Percentiles rank a stretch among this genome's conserved stretches.
Evolutionary conservation across 2,113 vertebrate genomes (phyloP).

Genomic region (Dicrurus megarhynchus): DNA sequence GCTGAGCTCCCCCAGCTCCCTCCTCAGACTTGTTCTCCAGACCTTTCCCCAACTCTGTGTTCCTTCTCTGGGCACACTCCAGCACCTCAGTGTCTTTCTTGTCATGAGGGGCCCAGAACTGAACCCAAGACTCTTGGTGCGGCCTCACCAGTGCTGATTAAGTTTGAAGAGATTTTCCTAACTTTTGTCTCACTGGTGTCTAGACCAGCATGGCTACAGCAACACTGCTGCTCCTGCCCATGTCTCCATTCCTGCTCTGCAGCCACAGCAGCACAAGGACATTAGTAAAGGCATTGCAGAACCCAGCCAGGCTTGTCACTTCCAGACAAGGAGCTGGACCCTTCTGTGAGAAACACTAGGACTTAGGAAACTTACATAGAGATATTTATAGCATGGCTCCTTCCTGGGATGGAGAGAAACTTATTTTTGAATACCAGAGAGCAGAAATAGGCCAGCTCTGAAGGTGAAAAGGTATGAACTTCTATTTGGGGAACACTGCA

Average conservation of each 20-base stretch:
- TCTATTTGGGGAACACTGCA: not conserved
- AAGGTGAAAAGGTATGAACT: constrained; percentile 55
- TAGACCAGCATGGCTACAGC: not conserved
- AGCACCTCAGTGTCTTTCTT: not conserved
- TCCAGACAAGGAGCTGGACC: not conserved
- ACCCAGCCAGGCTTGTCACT: not conserved
- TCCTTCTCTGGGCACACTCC: not conserved
- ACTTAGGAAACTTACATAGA: not conserved
- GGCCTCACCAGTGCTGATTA: not conserved
- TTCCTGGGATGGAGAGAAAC: constrained; percentile 2
- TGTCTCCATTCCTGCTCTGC: not conserved
- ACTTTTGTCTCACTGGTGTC: not conserved
- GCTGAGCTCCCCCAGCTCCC: not conserved
- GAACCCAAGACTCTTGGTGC: not conserved
- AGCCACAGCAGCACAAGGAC: not conserved
- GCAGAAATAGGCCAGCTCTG: constrained; percentile 25
- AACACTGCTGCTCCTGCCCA: not conserved
- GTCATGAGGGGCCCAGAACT: not conserved
- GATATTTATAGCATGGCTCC: constrained; percentile 10
- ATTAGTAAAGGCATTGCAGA: not conserved
- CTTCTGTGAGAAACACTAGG: not conserved
- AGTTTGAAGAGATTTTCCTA: not conserved
- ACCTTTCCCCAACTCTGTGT: not conserved
- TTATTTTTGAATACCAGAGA: constrained; percentile 22
- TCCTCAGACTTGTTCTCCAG: not conserved